Base-by-base conservation (phyloP, 2,888 invertebrate species). In the Plagodis dolabraria region DNA sequence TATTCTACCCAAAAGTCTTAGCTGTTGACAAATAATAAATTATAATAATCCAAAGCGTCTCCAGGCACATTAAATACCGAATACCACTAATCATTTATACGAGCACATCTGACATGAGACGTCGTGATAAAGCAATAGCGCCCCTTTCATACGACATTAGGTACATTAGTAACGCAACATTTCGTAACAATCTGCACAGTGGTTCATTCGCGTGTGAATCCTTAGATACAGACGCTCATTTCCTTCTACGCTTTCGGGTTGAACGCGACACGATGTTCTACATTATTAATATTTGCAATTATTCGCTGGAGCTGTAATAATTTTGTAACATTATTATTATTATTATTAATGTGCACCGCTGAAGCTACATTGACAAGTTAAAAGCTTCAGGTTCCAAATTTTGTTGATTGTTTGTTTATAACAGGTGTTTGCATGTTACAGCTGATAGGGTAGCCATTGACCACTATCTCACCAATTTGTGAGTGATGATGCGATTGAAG, bases 61-160 rank as follows among this genome's bases (percentile, higher is more conserved):
- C 42, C 52, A 53, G 9, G 42, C 33, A 57, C 64, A 65, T 69
- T 68, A 69, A 68, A 70, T 69, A 52, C 43, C 56, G 51, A 67
- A 71, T 56, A 60, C 72, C 72, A 77, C 76, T 76, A 82, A 82
- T 82, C 81, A 82, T 80, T 73, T 69, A 64, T 70, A 76, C 70
- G 72, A 71, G 40, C 60, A 61, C 56, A 72, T 75, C 77, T 77
- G 77, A 80, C 82, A 82, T 76, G 79, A 83, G 82, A 79, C 79
- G 79, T 80, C 79, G 77, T 81, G 86, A 91, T 91, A 90, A 86
- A 85, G 83, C 85, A 85, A 87, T 85, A 86, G 83, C 82, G 78
- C 86, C 87, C 89, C 88, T 92, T 92, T 92, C 86, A 91, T 92
- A 91, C 88, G 83, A 92, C 92, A 92, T 92, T 92, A 92, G 87